phyloP scores from a whole-genome alignment of 2,797 vertebrate species.

The Salarias fasciatus region DNA sequence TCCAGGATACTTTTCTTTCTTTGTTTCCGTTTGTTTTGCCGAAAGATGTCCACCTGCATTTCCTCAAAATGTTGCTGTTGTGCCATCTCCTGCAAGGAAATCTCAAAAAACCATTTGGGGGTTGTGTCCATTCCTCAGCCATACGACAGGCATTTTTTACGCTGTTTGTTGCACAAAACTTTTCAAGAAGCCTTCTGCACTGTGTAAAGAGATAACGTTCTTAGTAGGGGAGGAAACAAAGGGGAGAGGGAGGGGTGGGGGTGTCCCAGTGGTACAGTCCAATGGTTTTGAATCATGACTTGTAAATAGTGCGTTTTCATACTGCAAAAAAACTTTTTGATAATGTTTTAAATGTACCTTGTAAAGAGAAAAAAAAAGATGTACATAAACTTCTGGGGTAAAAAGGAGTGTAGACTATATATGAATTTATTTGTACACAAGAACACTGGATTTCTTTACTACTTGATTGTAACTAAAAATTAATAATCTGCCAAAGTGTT shows the following conservation, averaged over 20 bases:
- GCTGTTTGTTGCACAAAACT: constrained; percentile 89
- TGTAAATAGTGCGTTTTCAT: constrained; percentile 90
- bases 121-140: constrained; percentile 74
- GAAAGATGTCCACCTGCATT: constrained; percentile 12
- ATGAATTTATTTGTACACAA: constrained; percentile 87
- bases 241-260: constrained; percentile 14
- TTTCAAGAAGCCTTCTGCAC: constrained; percentile 89
- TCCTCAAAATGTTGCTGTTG: constrained; percentile 44
- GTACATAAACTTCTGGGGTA: constrained; percentile 81
- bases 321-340: constrained; percentile 83
- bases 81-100: constrained; percentile 59
- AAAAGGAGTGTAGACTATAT: constrained; percentile 84
- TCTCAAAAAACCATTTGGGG: constrained; percentile 38
- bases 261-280: constrained; percentile 67
- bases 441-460: constrained; percentile 89
- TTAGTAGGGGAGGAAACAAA: constrained; percentile 57
- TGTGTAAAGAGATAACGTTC: constrained; percentile 83
- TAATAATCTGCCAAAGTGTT: constrained; percentile 90
- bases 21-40: constrained; percentile 18
- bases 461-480: constrained; percentile 90
- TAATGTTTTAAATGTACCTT: constrained; percentile 88
- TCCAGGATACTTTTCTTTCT: neutral
- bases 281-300: constrained; percentile 83
- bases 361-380: constrained; percentile 73
- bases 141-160: constrained; percentile 80